phyloP scores from a whole-genome alignment of 2,888 invertebrate genomes.

The Drosophila planitibia region DNA sequence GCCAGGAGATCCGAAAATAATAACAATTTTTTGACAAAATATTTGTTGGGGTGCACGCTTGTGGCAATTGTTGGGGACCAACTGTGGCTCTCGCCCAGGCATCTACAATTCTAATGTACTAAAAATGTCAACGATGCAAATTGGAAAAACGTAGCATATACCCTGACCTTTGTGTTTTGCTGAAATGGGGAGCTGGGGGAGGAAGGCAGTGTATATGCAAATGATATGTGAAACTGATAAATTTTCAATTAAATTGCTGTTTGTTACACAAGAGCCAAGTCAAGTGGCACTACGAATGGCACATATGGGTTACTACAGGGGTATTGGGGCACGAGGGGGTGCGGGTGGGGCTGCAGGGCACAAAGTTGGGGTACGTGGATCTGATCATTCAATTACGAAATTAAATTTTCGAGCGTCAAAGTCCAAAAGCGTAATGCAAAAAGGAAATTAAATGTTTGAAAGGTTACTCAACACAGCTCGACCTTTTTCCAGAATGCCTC shows the following conservation, averaged over 20 bases:
- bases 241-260: conserved; percentile 77
- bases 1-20: conserved; percentile 24
- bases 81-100: background rate
- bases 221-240: conserved; percentile 75
- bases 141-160: conserved; percentile 35
- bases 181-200: background rate
- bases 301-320: background rate
- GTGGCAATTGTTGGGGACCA: conserved; percentile 27
- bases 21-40: conserved; percentile 34
- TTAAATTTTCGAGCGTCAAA: conserved; percentile 54
- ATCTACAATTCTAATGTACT: conserved; percentile 17
- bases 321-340: conserved; percentile 5
- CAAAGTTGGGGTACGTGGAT: conserved; percentile 7
- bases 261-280: conserved; percentile 39
- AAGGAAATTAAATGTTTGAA: conserved; percentile 50
- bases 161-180: background rate
- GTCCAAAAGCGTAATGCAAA: conserved; percentile 25
- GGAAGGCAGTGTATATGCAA: conserved; percentile 60
- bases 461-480: conserved; percentile 11
- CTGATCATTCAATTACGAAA: conserved; percentile 71
- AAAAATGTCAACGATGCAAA: conserved; percentile 61
- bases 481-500: conserved; percentile 1
- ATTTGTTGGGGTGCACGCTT: conserved; percentile 29
- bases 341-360: background rate
- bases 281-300: conserved; percentile 37